Percentiles rank a stretch among this genome's conserved stretches.
phyloP scores from a whole-genome alignment of 2,888 invertebrate genomes.

The Aphodius sticticus region DNA sequence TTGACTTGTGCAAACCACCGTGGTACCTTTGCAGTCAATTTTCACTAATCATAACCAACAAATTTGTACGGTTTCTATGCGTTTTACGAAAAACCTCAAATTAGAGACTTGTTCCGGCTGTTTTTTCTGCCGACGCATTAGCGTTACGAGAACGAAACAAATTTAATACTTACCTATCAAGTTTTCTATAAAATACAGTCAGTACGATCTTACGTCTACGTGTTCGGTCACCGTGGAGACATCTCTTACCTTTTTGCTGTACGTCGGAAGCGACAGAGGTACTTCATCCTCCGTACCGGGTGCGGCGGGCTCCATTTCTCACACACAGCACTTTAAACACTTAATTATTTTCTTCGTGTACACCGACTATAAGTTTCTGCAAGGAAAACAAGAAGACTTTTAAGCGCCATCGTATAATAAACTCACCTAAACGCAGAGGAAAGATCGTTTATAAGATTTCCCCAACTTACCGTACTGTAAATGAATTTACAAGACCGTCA shows the following conservation, averaged over 20 bases:
- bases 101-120: background rate
- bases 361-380: slow-evolving; percentile 26
- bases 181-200: background rate
- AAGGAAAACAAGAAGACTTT: slow-evolving; percentile 34
- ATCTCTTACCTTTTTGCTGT: slow-evolving; percentile 45
- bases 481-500: slow-evolving; percentile 42
- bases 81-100: background rate
- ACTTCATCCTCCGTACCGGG: slow-evolving; percentile 47
- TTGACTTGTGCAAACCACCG: too few relatives aligned
- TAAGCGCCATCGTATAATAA: slow-evolving; percentile 14
- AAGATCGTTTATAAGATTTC: slow-evolving; percentile 11
- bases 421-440: slow-evolving; percentile 31
- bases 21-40: too few relatives aligned
- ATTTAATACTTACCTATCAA: background rate
- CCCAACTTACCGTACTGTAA: slow-evolving; percentile 49
- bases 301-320: slow-evolving; percentile 45
- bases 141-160: background rate
- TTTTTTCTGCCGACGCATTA: background rate
- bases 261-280: slow-evolving; percentile 35
- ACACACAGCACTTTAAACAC: slow-evolving; percentile 32
- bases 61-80: background rate
- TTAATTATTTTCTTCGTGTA: slow-evolving; percentile 26
- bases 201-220: background rate
- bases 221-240: background rate
- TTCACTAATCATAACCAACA: too few relatives aligned